Evolutionary conservation across 2,113 vertebrate genomes (phyloP).

Genomic region (Crotophaga sulcirostris): DNA sequence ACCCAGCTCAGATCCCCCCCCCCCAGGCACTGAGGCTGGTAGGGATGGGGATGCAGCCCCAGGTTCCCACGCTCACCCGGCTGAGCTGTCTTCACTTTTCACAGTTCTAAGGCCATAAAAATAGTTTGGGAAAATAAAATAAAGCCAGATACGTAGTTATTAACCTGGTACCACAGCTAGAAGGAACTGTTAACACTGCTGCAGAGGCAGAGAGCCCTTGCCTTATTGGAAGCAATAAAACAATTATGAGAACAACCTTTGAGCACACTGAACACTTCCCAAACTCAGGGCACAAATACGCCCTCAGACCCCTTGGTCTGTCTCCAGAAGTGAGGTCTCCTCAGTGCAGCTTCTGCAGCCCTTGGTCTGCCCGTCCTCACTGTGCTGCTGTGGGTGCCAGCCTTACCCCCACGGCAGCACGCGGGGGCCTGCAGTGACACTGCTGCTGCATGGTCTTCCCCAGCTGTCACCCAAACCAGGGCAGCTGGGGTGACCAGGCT

Average conservation of each 20-base stretch:
- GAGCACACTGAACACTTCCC: not conserved
- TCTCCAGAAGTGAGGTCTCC: too few relatives aligned
- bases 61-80: not conserved
- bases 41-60: not conserved
- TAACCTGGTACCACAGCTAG: not conserved
- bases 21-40: not conserved
- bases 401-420: not conserved
- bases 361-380: not conserved
- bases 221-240: not conserved
- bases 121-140: not conserved
- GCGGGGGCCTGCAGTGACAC: rapidly evolving
- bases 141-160: not conserved
- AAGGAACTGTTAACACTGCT: not conserved
- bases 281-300: rapidly evolving
- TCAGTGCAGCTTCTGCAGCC: rapidly evolving
- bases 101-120: not conserved
- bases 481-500: not conserved
- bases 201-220: not conserved
- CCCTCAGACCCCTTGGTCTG: rapidly evolving
- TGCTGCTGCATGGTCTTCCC: not conserved
- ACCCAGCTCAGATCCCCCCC: not conserved
- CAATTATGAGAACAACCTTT: not conserved
- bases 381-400: rapidly evolving
- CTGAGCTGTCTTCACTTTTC: not conserved
- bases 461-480: not conserved